phyloP scores from a whole-genome alignment of 2,797 vertebrate species.

The Acropternis orthonyx region DNA sequence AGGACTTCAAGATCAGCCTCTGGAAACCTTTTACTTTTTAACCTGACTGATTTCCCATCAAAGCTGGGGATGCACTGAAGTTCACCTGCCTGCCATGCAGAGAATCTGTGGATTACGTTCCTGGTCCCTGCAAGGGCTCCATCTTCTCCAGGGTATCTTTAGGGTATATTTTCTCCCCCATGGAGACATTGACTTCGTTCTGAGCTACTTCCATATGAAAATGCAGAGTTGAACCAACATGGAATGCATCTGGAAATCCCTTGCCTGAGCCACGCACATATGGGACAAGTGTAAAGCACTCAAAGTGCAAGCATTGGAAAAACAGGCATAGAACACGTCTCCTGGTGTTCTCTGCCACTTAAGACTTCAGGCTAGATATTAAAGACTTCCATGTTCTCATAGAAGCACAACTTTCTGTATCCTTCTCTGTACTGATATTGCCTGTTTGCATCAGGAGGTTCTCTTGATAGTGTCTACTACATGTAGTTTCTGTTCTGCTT shows the following conservation, averaged over 20 bases:
- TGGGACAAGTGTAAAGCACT: not conserved
- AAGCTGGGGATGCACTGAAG: not conserved
- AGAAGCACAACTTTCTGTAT: not conserved
- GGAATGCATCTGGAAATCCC: not conserved
- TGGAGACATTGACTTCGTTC: not conserved
- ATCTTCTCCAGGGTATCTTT: not conserved
- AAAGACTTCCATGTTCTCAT: not conserved
- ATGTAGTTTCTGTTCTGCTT: not conserved
- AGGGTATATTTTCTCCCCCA: not conserved
- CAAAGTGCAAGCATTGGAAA: rapidly evolving
- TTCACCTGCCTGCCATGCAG: not conserved
- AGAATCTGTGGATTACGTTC: not conserved
- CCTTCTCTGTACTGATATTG: not conserved
- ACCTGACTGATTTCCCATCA: not conserved
- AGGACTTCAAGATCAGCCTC: not conserved
- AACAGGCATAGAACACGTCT: rapidly evolving
- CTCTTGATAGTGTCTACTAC: not conserved
- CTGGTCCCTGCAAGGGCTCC: not conserved
- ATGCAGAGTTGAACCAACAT: not conserved
- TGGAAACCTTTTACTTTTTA: not conserved
- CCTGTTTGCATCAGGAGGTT: not conserved
- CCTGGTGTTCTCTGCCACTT: not conserved
- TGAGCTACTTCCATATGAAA: not conserved
- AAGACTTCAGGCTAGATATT: not conserved
- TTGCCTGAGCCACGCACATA: not conserved